A percentile compares a stretch with the other conserved stretches of the same genome.
Evolutionary conservation across 2,888 invertebrate species (phyloP).

Genomic region (Nipponacmea schrenckii): DNA sequence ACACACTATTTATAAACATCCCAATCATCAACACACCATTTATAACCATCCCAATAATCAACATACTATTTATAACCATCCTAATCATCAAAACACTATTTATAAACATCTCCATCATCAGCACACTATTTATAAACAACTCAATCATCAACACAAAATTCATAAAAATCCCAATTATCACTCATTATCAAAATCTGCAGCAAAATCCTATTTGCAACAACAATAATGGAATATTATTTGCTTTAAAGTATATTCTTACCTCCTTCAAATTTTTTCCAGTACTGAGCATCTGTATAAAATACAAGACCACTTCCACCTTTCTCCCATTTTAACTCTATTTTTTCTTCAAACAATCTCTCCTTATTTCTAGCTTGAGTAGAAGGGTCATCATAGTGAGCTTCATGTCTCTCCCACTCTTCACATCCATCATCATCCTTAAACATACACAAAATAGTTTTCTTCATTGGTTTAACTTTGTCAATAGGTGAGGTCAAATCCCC

Average conservation of each 20-base stretch:
- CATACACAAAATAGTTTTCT: background rate
- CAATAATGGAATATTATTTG: too few relatives aligned
- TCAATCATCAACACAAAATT: too few relatives aligned
- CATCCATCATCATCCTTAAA: conserved; percentile 67
- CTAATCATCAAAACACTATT: too few relatives aligned
- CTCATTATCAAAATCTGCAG: too few relatives aligned
- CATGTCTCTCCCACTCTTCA: conserved; percentile 73
- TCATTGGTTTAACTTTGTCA: too few relatives aligned
- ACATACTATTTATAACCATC: conserved; percentile 70
- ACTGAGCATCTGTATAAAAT: conserved; percentile 73
- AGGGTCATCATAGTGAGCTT: conserved; percentile 71
- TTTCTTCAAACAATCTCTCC: conserved; percentile 69
- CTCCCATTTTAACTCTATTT: conserved; percentile 72
- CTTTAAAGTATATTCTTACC: conserved; percentile 37
- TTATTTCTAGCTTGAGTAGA: conserved; percentile 69
- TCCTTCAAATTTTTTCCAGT: conserved; percentile 71
- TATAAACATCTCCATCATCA: too few relatives aligned
- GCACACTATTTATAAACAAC: too few relatives aligned
- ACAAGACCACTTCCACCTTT: conserved; percentile 74
- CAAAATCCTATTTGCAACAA: too few relatives aligned
- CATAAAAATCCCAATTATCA: too few relatives aligned
- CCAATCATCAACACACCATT: too few relatives aligned
- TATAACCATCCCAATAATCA: conserved; percentile 72
- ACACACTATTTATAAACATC: too few relatives aligned
- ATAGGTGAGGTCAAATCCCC: too few relatives aligned